Base-by-base conservation (phyloP, 2,888 invertebrate genomes). In the Conops quadrifasciatus region DNA sequence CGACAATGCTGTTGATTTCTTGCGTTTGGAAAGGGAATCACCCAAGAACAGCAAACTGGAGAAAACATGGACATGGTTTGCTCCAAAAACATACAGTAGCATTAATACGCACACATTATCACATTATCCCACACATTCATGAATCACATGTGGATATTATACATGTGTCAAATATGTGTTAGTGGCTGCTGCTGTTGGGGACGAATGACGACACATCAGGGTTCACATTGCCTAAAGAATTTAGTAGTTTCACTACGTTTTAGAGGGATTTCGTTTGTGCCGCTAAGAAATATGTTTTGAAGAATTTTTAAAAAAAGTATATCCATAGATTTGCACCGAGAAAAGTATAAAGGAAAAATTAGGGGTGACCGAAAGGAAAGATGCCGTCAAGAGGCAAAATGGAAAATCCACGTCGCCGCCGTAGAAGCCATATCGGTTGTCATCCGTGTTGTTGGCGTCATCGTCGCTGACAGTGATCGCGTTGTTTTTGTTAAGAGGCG, bases 21-120 rank as follows among this genome's bases (percentile, higher is more conserved):
- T 45, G 63, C 7, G 26, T 26, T n/a, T 28, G 43, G 16, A 21
- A 75, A 76, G 76, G 76, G 77, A 78, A 77, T 76, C 75, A 65
- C 21, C 9, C 19, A 51, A 51, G 30, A 66, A 51, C 51, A 30
- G n/a, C 36, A 62, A 4, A 51, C 56, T 24, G 26, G 49, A 60
- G 30, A 28, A 65, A 65, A 45, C 28, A 43, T 26, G 64, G 30
- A 47, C 4, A 36, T 9, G 36, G 63, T 63, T 26, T 63, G 63
- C 45, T 63, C 15, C 24, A 63, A 47, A 47, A 21, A 45, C 36
- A 36, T 36, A 63, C 47, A 63, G 21, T 26, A 47, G 9, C 24
- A 47, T n/a, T n/a, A n/a, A n/a, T n/a, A n/a, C n/a, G n/a, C n/a
- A n/a, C n/a, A n/a, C n/a, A n/a, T 36, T 7, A 36, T 36, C 36